Evolutionary conservation across 2,797 vertebrate genomes (phyloP), one percentile per base, ranked within the genome.

Genomic region (Acridotheres tristis): DNA sequence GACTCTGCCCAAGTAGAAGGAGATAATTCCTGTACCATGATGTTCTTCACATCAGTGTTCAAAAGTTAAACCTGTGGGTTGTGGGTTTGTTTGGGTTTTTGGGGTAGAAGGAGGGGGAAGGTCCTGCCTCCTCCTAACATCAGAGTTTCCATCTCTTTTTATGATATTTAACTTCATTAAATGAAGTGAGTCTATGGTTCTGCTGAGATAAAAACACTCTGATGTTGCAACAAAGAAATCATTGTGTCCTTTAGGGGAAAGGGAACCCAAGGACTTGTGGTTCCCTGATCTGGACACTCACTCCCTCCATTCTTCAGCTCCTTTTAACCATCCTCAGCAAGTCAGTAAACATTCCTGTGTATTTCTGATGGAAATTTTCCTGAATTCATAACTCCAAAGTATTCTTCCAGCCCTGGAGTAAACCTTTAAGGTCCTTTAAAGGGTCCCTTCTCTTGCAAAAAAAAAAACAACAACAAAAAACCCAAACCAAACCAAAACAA

Each of bases 401-500:
- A 54, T 72, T 68, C 27, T 43, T 38, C 32, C 20, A 63, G 13
- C 29, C 23, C 47, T 51, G 23, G 27, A 73, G 5, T 16, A 77
- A 65, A 76, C 5, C 3, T 43, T 58, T 30, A 29, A 32, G 19
- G 17, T 42, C 7, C 18, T 68, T 53, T 45, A 69, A 79, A 42
- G 8, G 4, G 7, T 6, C 14, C 6, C 5, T 67, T 66, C 11
- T 12, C 13, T 34, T 72, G 38, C 10, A 38, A 20, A 0, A 11
- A 63, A n/a, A n/a, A 54, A 17, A 53, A 42, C 34, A 34, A 34
- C 34, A 34, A 8, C 36, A 36, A 36, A 9, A 36, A 36, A 36
- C 8, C 36, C 36, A 36, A 36, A 36, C 36, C 36, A 36, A 36
- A 36, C 36, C 8, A 36, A n/a, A n/a, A n/a, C n/a, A n/a, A n/a